Base-by-base conservation (phyloP, 2,113 vertebrate genomes). In the Acanthochromis polyacanthus region DNA sequence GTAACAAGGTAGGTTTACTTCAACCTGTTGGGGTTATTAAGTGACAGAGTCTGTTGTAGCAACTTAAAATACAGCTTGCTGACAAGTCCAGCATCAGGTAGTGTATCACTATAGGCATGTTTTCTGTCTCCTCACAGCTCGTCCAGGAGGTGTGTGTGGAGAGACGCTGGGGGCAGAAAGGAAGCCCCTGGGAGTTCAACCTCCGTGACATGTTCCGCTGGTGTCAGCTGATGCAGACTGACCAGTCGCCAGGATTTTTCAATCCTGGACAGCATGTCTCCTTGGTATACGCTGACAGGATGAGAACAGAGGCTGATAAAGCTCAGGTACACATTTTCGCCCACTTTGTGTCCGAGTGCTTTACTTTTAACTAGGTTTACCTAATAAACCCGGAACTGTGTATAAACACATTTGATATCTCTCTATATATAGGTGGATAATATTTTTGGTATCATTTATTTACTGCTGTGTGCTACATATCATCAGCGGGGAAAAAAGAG, bases 101-200 rank as follows among this genome's bases (percentile, higher is more conserved):
- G 40, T 12, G 40, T 43, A 14, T 43, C 12, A 1, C 32, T 36
- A 36, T 36, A 8, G 10, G 15, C 40, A 43, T 12, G 12, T 19
- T 22, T 17, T 20, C 3, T 56, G 4, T 20, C 4, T 59, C 20
- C 15, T 22, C 3, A 9, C 71, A 99, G 98, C 93, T 99, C 61
- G 95, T 98, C 23, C 93, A 95, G 61, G 96, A 98, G 85, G 95
- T 99, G 74, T 95, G 90, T 64, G 76, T 94, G 72, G 96, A 98
- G 87, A 96, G 95, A 75, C 95, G 85, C 28, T 99, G 98, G 97
- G 98, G 98, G 0, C 97, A 98, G 83, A 98, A 92, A 91, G 98
- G 98, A 84, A 96, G 96, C 56, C 97, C 98, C 3, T 99, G 98
- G 98, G 98, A 99, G 87, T 99, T 99, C 92, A 99, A 99, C 83